Evolutionary conservation across 1,140 invertebrate species (phyloP).

Genomic region (Medauroidea extradentata): DNA sequence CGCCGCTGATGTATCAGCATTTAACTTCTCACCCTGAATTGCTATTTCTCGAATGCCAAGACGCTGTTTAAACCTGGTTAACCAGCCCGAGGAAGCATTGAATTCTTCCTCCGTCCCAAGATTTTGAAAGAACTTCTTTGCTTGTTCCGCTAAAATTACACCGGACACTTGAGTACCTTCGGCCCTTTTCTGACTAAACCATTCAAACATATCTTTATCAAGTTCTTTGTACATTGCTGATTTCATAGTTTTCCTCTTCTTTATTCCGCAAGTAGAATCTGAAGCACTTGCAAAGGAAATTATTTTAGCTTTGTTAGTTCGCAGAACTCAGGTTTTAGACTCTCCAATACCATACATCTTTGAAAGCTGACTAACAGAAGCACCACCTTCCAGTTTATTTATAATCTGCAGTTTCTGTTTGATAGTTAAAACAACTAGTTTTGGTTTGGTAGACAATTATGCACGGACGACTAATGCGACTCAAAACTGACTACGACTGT

Average conservation of each 20-base stretch:
- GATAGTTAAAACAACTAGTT: background rate
- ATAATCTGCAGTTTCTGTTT: conserved; percentile 6
- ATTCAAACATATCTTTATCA: background rate
- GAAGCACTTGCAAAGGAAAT: conserved; percentile 1
- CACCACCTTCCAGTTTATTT: conserved; percentile 7
- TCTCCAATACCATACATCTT: conserved; percentile 2
- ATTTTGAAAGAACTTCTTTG: conserved; percentile 4
- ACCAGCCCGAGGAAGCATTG: conserved; percentile 7
- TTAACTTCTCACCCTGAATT: background rate
- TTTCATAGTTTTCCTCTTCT: conserved; percentile 8
- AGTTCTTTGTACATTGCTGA: conserved; percentile 2
- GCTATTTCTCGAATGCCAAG: background rate
- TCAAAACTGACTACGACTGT: too few species aligned
- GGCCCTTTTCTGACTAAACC: background rate
- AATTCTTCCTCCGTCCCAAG: conserved; percentile 1
- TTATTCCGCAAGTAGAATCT: background rate
- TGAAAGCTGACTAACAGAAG: conserved; percentile 1
- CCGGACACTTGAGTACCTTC: conserved; percentile 7
- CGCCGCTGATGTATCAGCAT: background rate
- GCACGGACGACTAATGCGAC: too few species aligned
- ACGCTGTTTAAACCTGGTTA: conserved; percentile 2
- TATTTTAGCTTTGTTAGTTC: background rate
- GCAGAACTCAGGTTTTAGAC: background rate
- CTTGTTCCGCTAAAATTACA: background rate
- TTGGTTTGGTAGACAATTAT: background rate